Conservation (phyloP, 2,888 invertebrate species). For the Ophion costatus region DNA sequence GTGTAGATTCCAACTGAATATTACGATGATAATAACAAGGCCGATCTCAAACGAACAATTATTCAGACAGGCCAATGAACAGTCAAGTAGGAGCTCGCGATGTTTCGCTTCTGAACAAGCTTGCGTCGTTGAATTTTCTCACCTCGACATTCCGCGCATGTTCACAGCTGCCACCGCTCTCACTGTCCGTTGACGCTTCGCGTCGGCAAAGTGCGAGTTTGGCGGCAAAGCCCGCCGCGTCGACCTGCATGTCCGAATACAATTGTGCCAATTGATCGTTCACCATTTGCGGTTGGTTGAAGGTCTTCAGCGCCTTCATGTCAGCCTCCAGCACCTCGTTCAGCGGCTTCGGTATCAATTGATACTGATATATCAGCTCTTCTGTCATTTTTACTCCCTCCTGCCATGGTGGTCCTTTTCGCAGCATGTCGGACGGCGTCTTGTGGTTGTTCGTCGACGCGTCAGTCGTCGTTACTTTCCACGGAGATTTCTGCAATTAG, state of each 20-base stretch:
- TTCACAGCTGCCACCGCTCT: constrained; percentile 83
- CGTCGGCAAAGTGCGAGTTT: constrained; percentile 88
- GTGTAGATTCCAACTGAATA: too few relatives aligned
- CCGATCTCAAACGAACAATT: not conserved
- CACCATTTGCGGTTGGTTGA: constrained; percentile 88
- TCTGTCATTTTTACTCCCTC: constrained; percentile 88
- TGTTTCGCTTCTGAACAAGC: not conserved
- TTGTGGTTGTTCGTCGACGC: not conserved
- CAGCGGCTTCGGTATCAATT: constrained; percentile 85
- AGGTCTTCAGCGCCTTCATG: constrained; percentile 84
- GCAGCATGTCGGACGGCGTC: constrained; percentile 62
- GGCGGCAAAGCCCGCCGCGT: constrained; percentile 84
- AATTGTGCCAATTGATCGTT: constrained; percentile 90
- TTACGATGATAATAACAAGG: too few relatives aligned
- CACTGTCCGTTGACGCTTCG: constrained; percentile 82
- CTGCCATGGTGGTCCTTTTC: constrained; percentile 88
- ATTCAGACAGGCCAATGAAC: not conserved
- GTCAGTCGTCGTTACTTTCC: constrained; percentile 18
- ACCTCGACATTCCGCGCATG: constrained; percentile 80
- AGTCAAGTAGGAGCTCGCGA: not conserved
- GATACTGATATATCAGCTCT: constrained; percentile 89
- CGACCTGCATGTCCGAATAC: constrained; percentile 88
- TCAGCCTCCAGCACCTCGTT: constrained; percentile 88
- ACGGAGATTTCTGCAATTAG: constrained; percentile 10
- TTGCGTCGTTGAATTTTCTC: constrained; percentile 66